Evolutionary conservation across 2,797 vertebrate genomes (phyloP), one percentile per base, ranked within the genome.

Genomic region (Austrolebias charrua): DNA sequence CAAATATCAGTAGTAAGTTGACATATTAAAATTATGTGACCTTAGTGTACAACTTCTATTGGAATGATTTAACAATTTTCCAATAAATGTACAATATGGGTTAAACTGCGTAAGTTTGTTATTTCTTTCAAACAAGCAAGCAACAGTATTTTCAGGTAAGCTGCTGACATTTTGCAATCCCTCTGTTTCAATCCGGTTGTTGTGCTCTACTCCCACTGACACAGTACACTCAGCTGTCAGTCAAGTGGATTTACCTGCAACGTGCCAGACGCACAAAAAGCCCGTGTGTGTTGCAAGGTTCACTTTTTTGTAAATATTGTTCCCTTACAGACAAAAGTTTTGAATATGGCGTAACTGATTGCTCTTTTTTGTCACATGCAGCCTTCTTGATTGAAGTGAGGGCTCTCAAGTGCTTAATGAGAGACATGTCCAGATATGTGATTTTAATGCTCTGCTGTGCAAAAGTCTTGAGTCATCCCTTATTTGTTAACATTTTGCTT

Each of bases 151-250:
- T 33, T 66, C 2, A 51, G 28, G 69, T 48, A 45, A 24, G 73
- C 28, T 16, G 12, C 9, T 18, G 10, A 45, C 31, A 55, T 46
- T 61, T 45, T 49, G 28, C 19, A 35, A 15, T 55, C 35, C 8
- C 35, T 64, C 35, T 45, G 42, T 63, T 62, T 62, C 8, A 62
- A 16, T 60, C 28, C 28, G 50, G 29, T 31, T 70, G 40, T 16
- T 58, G 24, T 57, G 38, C 38, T 33, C 47, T 63, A 5, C 40
- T 42, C 31, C 63, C 49, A 56, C 48, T 49, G 12, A 53, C 46
- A 65, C 6, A 28, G 44, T 58, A 38, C 68, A 56, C 1, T 4
- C 56, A 73, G 44, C 72, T 67, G 49, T 61, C 20, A 47, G 46
- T 12, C 13, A 53, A 63, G 4, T 40, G 24, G 44, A 64, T 51